phyloP scores from a whole-genome alignment of 2,888 invertebrate species.

The Stictocephala bisonia region DNA sequence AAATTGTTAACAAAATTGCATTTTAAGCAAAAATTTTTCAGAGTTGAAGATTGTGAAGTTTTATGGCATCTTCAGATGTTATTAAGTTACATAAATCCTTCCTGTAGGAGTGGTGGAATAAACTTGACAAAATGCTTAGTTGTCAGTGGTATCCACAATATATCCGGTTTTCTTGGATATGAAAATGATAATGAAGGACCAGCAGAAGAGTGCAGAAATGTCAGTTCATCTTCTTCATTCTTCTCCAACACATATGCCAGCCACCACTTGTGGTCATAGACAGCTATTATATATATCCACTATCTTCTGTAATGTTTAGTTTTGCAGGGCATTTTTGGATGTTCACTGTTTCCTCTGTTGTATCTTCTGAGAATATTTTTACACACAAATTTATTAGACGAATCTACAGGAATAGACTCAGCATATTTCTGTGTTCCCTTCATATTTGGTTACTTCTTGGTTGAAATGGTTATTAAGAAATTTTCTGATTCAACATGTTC shows the following conservation, averaged over 20 bases:
- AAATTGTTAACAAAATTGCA: no score
- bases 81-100: neutral
- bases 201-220: constrained; percentile 7
- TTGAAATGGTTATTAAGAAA: neutral
- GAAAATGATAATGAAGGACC: neutral
- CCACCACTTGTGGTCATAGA: constrained; percentile 8
- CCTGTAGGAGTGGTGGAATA: constrained; percentile 15
- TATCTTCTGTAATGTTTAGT: neutral
- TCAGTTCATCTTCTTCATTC: constrained; percentile 8
- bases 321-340: neutral
- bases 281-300: neutral
- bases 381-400: neutral
- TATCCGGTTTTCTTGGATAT: no score
- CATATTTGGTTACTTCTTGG: constrained; percentile 11
- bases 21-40: no score
- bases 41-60: neutral
- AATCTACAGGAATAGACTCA: neutral
- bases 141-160: neutral
- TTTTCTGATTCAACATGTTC: neutral
- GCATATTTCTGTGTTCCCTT: neutral
- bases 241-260: neutral
- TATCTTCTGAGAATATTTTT: neutral
- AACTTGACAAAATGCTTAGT: neutral
- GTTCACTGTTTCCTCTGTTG: neutral
- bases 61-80: neutral